phyloP scores from a whole-genome alignment of 92 coral and sea anemone genomes.

The Epizoanthus fatuus region DNA sequence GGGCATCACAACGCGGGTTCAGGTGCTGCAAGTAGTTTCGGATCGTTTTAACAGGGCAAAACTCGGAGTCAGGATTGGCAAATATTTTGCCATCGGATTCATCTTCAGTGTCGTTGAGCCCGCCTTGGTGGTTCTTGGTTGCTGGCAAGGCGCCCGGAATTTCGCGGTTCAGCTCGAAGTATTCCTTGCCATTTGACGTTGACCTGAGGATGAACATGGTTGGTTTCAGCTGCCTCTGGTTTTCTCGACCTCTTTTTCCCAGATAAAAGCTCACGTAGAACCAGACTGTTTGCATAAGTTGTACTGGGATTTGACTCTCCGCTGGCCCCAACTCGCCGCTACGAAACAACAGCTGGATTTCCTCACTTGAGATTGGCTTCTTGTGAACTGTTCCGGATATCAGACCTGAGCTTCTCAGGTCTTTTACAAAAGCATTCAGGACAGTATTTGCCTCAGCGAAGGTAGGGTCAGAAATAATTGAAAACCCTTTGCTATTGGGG shows the following conservation, averaged over 20 bases:
- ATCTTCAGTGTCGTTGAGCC: neutral
- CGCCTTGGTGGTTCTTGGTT: conserved; percentile 5
- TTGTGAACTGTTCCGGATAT: too few relatives aligned
- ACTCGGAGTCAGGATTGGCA: neutral
- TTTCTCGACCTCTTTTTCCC: too few relatives aligned
- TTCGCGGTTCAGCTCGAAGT: conserved; percentile 1
- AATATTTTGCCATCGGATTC: conserved; percentile 9
- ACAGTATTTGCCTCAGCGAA: conserved; percentile 6
- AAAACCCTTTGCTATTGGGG: neutral
- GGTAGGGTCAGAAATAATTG: neutral
- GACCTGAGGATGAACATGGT: neutral
- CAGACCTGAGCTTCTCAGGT: neutral
- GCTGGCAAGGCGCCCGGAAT: neutral
- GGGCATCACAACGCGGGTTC: too few relatives aligned
- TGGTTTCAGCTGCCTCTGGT: conserved; percentile 10
- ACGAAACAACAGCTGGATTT: too few relatives aligned
- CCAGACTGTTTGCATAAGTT: too few relatives aligned
- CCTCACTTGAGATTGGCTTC: too few relatives aligned
- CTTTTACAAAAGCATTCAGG: neutral
- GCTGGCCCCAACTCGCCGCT: too few relatives aligned
- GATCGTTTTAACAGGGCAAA: too few relatives aligned
- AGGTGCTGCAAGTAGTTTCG: too few relatives aligned
- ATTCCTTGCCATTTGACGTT: neutral
- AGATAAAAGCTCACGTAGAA: too few relatives aligned
- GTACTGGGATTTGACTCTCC: too few relatives aligned